Evolutionary conservation across 2,113 vertebrate species (phyloP).

Genomic region (Lepus timidus): DNA sequence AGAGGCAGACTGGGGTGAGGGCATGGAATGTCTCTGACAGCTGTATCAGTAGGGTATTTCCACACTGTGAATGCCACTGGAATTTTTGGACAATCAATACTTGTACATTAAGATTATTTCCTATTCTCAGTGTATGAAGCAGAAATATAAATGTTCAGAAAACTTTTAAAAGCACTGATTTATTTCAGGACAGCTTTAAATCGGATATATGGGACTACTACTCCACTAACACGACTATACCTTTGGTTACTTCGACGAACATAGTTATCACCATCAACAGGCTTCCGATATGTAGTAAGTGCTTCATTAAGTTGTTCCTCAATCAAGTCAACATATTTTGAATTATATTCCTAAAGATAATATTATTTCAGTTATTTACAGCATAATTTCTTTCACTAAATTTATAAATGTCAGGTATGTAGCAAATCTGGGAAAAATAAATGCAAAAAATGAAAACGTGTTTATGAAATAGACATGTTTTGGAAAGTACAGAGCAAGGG

Average conservation of each 20-base stretch:
- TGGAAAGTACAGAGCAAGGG: background rate
- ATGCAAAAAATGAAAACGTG: conserved; percentile 45
- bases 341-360: conserved; percentile 94
- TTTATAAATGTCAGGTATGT: conserved; percentile 16
- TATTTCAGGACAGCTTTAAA: conserved; percentile 26
- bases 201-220: background rate
- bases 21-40: background rate
- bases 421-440: conserved; percentile 49
- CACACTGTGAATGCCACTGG: background rate
- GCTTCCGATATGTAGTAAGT: conserved; percentile 98
- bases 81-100: background rate
- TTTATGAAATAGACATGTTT: background rate
- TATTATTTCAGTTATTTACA: conserved; percentile 20
- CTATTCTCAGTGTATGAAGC: background rate
- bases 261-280: conserved; percentile 98
- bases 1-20: background rate
- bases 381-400: conserved; percentile 22
- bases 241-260: conserved; percentile 99
- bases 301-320: conserved; percentile 99
- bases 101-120: background rate
- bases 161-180: background rate
- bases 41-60: background rate
- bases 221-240: conserved; percentile 79
- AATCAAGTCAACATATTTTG: conserved; percentile 98
- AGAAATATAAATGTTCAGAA: conserved; percentile 3